Base-by-base conservation (phyloP, 2,797 vertebrate genomes). In the Cyclura pinguis region DNA sequence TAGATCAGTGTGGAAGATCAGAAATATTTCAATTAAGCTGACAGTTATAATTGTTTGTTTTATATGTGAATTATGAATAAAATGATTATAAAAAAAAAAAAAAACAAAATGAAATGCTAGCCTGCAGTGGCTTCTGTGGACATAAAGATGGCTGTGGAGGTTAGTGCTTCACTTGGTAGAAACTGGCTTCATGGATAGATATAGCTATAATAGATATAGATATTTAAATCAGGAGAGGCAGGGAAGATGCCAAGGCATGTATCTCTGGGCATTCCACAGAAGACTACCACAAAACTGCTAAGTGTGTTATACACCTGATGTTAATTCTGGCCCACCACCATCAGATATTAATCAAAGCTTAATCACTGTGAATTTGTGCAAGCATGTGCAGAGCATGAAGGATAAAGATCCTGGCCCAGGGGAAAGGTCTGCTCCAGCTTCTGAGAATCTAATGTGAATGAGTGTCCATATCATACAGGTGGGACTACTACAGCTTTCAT, bases 391-490 rank as follows among this genome's bases (percentile, higher is more conserved):
- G 9, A 10, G 7, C 4, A 14, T 55, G 32, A 72, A n/a, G 69
- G 62, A 35, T 42, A 14, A 35, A 47, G 20, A 35, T 55, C 42
- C 24, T 72, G n/a, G 8, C 2, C 50, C 24, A 42, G 20, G 32
- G 47, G 67, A 80, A 32, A 81, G 14, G 9, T 73, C 57, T 88
- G 14, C 38, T 72, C 18, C 52, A 47, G 4, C 22, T 80, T 29
- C 12, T 67, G n/a, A 32, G 69, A 0, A 85, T 78, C 77, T 29
- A 59, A 3, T 0, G 16, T 47, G 76, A 90, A 88, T 20, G 12
- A 1, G 50, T 0, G 0, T 57, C 47, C 0, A 52, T 12, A n/a
- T 42, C 32, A 81, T 24, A 47, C 82, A 0, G 12, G 18, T 22
- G 32, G 22, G 29, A 14, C 88, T 50, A 32, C 47, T 24, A 86